Conservation (phyloP, 2,113 vertebrate genomes). For the Sylvilagus bachmani region DNA sequence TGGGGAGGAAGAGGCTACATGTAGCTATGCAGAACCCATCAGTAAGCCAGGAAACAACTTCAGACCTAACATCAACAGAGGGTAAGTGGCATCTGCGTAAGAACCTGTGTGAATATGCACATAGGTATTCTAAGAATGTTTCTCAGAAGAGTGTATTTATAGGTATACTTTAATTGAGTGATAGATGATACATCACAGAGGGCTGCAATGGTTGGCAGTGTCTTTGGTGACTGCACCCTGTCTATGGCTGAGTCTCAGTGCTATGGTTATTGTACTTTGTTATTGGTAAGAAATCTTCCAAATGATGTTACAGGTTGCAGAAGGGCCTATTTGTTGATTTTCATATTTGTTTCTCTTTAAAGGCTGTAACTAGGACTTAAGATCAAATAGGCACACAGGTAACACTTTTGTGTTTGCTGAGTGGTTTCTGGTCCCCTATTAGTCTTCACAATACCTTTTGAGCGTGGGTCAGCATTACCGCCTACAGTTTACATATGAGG, state of each 20-base stretch:
- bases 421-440: conserved; percentile 55
- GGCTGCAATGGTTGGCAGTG: neutral
- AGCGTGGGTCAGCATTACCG: conserved; percentile 59
- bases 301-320: conserved; percentile 44
- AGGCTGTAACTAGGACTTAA: conserved; percentile 62
- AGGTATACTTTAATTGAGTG: conserved; percentile 48
- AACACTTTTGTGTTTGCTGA: conserved; percentile 67
- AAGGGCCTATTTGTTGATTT: conserved; percentile 65
- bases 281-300: conserved; percentile 33
- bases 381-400: conserved; percentile 68
- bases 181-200: conserved; percentile 40
- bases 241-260: conserved; percentile 39
- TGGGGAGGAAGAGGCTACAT: conserved; percentile 30
- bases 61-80: conserved; percentile 40
- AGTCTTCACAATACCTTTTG: conserved; percentile 55
- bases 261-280: neutral
- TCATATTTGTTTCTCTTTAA: conserved; percentile 68
- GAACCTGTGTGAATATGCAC: conserved; percentile 31
- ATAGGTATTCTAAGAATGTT: conserved; percentile 57
- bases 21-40: neutral
- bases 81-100: conserved; percentile 5
- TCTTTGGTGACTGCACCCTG: conserved; percentile 23
- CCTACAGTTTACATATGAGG: conserved; percentile 71
- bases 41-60: conserved; percentile 34
- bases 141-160: conserved; percentile 58